Base-by-base conservation (phyloP, 2,113 vertebrate species). In the Salvelinus sp. region DNA sequence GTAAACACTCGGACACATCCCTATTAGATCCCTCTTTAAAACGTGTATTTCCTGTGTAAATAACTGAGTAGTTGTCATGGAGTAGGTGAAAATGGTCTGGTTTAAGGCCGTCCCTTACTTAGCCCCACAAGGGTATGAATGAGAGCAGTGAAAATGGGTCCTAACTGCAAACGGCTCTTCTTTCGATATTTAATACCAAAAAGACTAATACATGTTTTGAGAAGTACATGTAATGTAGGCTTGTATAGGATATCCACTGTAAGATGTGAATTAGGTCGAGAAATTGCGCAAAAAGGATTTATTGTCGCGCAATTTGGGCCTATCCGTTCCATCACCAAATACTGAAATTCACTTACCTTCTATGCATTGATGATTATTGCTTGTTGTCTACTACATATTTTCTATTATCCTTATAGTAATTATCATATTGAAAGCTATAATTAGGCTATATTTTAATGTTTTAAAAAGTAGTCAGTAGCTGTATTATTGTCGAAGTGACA, bases 401-500 rank as follows among this genome's bases (percentile, higher is more conserved):
- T 62, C 6, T 62, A 22, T 62, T 62, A 62, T 16, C 18, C 0
- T 22, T 62, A 22, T 62, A 62, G 6, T 22, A 6, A 62, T 9
- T 22, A 22, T 9, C n/a, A 62, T 23, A 62, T 22, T 62, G 58
- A 62, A 62, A 22, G 58, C 16, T 68, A 10, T 16, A 68, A 38
- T 1, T 33, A n/a, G 30, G 38, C 38, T 44, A 44, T 44, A 20
- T 9, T 16, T 27, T 7, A 66, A 14, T 28, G 14, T 66, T 66
- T 30, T 30, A 9, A 44, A 7, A n/a, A n/a, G 16, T 38, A 22
- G 18, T 30, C 2, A 62, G 38, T 68, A 33, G 28, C 28, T 33
- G 66, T 38, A 68, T 68, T 44, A 9, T 68, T 68, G 66, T 68
- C 66, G 16, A 38, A 12, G 66, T 68, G 66, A 50, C 72, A 65